Evolutionary conservation across 2,888 invertebrate genomes (phyloP), one percentile per base, ranked within the genome.

Genomic region (Nomada hirtipes): DNA sequence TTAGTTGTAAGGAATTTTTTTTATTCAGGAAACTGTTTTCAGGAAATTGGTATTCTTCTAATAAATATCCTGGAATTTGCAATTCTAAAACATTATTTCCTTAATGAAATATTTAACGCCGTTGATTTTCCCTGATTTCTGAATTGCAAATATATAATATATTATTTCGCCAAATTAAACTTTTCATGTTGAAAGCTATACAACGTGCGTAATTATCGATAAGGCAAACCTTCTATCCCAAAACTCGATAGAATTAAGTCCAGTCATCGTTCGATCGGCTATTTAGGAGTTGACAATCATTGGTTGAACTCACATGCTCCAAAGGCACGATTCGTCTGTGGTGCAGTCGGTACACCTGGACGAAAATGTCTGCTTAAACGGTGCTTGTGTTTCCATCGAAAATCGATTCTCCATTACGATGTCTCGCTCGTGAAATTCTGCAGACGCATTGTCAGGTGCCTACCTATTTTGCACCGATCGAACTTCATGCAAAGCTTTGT

Each of bases 281-380:
- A 74, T 79, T 76, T 84, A 76, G 77, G 81, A 80, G 67, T 67
- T 80, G 83, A 80, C 83, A 83, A 53, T 83, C 80, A 68, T 23
- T 13, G 53, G 29, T 15, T 20, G 26, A 4, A 23, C 47, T 57
- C 18, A 44, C 15, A 26, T 29, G 11, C 15, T 29, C 55, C 26
- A 47, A 47, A 47, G 47, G 47, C 10, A 47, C 15, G 47, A 47
- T 13, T 47, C 15, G 47, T 47, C 15, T 3, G 15, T 13, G 10
- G 57, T 15, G 42, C 47, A 50, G 47, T 23, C 26, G 72, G 20
- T n/a, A n/a, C 36, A 29, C 53, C 23, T 4, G 61, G 57, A 50
- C 63, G 61, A 59, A 42, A 68, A 75, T 75, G 36, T 57, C 52
- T n/a, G 52, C 52, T 53, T 79, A 60, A 76, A 76, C 65, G 52